Conservation (phyloP, 2,113 vertebrate genomes). For the Odontophorus gujanensis region DNA sequence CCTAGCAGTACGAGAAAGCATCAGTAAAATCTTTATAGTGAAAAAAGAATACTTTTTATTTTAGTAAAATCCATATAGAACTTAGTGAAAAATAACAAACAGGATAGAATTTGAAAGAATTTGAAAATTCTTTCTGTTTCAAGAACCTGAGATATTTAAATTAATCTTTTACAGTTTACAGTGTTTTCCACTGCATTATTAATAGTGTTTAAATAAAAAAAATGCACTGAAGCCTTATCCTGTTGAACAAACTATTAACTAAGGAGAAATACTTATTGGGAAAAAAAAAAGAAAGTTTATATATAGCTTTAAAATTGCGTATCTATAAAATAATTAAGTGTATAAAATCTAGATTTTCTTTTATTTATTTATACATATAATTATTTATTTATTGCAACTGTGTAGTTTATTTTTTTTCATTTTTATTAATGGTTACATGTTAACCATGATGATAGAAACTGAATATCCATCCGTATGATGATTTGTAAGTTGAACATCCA, state of each 20-base stretch:
- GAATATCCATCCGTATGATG: background rate
- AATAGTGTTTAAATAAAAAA: background rate
- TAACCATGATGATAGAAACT: background rate
- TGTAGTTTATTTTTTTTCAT: background rate
- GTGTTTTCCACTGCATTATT: background rate
- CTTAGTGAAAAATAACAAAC: background rate
- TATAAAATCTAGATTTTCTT: background rate
- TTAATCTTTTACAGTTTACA: background rate
- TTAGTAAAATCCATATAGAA: background rate
- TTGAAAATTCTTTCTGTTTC: background rate
- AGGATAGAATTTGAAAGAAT: background rate
- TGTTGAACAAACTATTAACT: background rate
- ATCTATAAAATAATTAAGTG: background rate
- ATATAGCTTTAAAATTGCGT: background rate
- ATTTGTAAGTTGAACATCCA: background rate
- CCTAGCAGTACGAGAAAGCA: background rate
- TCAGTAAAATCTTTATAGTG: background rate
- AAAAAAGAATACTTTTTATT: too few relatives aligned
- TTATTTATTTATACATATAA: background rate
- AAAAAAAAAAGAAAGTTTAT: background rate
- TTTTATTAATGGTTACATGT: background rate
- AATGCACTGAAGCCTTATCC: background rate
- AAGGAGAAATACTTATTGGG: background rate
- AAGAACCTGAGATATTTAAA: background rate
- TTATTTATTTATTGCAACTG: background rate